Conservation (phyloP, 1,140 invertebrate genomes). For the Antheraea pernyi region DNA sequence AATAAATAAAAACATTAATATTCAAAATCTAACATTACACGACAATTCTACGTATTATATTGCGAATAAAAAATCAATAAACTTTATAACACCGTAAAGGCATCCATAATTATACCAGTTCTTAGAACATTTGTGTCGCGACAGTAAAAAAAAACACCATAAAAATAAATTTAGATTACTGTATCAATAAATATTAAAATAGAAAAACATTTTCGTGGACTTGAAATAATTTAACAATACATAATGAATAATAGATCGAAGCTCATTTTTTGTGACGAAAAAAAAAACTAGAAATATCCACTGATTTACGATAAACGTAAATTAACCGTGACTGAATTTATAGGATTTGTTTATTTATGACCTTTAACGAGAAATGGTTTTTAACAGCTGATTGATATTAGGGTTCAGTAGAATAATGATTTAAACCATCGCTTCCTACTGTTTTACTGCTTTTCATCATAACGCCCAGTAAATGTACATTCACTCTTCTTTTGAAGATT, state of each 20-base stretch:
- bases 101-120: background rate
- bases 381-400: constrained; percentile 3
- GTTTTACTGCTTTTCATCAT: no score
- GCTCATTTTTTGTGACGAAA: background rate
- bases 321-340: constrained; percentile 1
- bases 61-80: no score
- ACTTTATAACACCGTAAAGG: background rate
- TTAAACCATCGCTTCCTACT: no score
- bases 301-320: constrained; percentile 4
- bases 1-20: no score
- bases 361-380: background rate
- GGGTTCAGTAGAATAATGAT: background rate
- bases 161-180: background rate
- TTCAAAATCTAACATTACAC: no score
- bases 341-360: background rate
- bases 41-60: no score
- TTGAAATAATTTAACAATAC: background rate
- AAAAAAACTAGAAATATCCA: background rate
- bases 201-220: background rate
- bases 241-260: background rate
- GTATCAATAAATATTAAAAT: background rate
- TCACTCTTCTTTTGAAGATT: no score
- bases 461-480: no score
- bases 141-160: background rate
- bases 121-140: background rate